Evolutionary conservation across 1,140 invertebrate genomes (phyloP).

Genomic region (Papilio dardanus): DNA sequence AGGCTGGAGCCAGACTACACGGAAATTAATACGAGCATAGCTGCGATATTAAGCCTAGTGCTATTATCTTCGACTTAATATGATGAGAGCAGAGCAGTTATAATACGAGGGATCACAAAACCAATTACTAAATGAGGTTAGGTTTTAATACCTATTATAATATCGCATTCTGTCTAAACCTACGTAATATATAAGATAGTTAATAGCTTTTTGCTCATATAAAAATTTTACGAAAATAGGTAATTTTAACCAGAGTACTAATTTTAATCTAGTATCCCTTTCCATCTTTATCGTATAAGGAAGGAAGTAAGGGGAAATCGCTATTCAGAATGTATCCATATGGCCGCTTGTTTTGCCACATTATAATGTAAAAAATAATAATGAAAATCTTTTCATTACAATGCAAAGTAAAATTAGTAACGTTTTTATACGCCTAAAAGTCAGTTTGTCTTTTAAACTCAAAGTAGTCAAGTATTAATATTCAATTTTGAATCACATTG

Average conservation of each 20-base stretch:
- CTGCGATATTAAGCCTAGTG: not conserved
- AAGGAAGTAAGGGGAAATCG: too few relatives aligned
- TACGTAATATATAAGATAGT: too few relatives aligned
- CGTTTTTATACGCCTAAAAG: not conserved
- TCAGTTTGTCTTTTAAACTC: not conserved
- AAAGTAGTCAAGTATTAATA: not conserved
- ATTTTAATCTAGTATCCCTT: too few relatives aligned
- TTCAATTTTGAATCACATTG: not conserved
- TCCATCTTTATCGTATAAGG: too few relatives aligned
- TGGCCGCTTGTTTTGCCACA: too few relatives aligned
- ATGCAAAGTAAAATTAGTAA: too few relatives aligned
- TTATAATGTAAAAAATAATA: too few relatives aligned
- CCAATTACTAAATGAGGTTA: not conserved
- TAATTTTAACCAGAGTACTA: too few relatives aligned
- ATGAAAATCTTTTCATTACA: too few relatives aligned
- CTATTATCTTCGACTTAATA: not conserved
- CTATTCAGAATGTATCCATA: too few relatives aligned
- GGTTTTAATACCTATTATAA: not conserved
- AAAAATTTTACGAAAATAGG: too few relatives aligned
- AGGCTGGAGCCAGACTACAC: not conserved
- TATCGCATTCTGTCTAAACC: not conserved
- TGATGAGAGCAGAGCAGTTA: not conserved
- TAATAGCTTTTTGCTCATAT: too few relatives aligned
- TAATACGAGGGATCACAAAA: not conserved
- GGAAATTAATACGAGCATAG: slow-evolving; percentile 1